Evolutionary conservation across 2,888 invertebrate genomes (phyloP), one percentile per base, ranked within the genome.

Genomic region (Epinotia bilunana): DNA sequence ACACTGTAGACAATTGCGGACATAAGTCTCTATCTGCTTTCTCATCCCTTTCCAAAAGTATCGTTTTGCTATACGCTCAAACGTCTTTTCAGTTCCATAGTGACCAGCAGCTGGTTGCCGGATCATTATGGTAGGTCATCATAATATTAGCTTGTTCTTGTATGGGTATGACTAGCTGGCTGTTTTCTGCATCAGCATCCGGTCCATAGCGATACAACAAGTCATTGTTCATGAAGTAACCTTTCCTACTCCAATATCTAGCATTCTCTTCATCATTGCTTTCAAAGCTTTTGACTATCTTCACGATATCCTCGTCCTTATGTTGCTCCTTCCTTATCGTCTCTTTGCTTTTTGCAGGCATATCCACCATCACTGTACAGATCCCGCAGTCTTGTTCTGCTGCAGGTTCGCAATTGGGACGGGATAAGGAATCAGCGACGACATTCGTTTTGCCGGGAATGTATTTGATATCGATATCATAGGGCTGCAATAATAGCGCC

Each of bases 401-500:
- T 53, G 0, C 28, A 13, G 63, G 23, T 20, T 53, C 69, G 58
- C 79, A 79, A 3, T n/a, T 33, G 3, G 77, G 78, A 7, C 78
- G 69, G 0, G 78, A 77, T 1, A 78, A 62, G 0, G 72, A 20
- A n/a, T 78, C 78, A 5, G 77, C 75, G 0, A 77, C 78, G 0
- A 77, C 68, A n/a, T n/a, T n/a, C n/a, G n/a, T n/a, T n/a, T n/a
- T n/a, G n/a, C n/a, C n/a, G n/a, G n/a, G n/a, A n/a, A n/a, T n/a
- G n/a, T n/a, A n/a, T n/a, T n/a, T n/a, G n/a, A n/a, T n/a, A n/a
- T n/a, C n/a, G n/a, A n/a, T n/a, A n/a, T n/a, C n/a, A 64, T 77
- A 75, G 0, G 81, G 78, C 77, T 90, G 87, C 1, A 93, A 74
- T 5, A 76, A 61, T 5, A 92, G 72, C 0, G 86, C 85, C 92